A percentile compares a stretch with the other conserved stretches of the same genome.
These are phyloP conservation scores for Hipposideros larvatus DNA, from an alignment of 2,797 vertebrate genomes.

Conservation along the genomic window DNA sequence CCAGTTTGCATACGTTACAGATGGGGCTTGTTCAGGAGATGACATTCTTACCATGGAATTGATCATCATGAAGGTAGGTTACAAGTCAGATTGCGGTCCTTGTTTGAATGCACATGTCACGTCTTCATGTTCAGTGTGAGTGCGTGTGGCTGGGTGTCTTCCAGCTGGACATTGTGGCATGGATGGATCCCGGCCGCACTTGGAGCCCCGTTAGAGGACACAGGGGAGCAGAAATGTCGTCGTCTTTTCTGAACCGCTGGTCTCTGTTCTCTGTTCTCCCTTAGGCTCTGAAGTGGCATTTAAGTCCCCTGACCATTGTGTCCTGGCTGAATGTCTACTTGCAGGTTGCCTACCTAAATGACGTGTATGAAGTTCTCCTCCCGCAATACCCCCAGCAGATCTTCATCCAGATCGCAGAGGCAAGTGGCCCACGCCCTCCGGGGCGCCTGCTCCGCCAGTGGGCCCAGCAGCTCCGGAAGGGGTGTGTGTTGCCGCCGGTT, in stretches of 20 bases:
- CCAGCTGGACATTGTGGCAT: not conserved
- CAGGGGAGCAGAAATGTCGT: not conserved
- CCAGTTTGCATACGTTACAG: constrained; percentile 98
- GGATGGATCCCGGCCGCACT: not conserved
- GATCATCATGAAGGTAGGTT: constrained; percentile 96
- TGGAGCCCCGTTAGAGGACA: not conserved
- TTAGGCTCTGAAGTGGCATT: constrained; percentile 96
- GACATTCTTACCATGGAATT: constrained; percentile 98
- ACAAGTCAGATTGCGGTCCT: not conserved
- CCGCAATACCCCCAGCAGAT: constrained; percentile 95
- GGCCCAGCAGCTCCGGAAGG: too few relatives aligned
- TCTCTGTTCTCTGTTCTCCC: constrained; percentile 50
- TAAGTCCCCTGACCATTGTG: constrained; percentile 95
- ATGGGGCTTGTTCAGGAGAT: constrained; percentile 96
- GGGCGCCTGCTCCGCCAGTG: not conserved
- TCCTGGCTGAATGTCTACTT: constrained; percentile 98
- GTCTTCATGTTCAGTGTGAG: not conserved
- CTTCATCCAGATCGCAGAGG: constrained; percentile 96
- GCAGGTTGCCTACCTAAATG: constrained; percentile 96
- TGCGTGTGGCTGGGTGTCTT: not conserved
- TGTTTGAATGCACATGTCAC: not conserved
- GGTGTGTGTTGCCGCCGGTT: too few relatives aligned
- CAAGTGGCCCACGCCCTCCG: constrained; percentile 75
- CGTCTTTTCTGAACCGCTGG: not conserved
- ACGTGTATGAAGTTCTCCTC: constrained; percentile 90